Conservation (phyloP, 2,888 invertebrate species). For the Stegana nigrithorax region DNA sequence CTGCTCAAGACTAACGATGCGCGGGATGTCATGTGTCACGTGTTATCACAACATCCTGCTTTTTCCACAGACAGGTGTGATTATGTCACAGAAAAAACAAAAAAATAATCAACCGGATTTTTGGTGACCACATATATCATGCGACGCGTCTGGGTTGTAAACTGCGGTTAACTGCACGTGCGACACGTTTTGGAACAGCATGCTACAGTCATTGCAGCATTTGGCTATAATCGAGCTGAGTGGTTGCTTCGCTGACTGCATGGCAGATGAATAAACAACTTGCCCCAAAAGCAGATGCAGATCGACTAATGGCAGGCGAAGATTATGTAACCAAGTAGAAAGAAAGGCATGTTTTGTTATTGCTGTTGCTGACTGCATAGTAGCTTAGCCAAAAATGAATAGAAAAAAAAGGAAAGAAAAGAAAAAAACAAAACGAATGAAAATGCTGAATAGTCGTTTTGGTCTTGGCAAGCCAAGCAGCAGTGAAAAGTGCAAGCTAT, state of each 20-base stretch:
- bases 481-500: too few relatives aligned
- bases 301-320: conserved; percentile 19
- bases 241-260: not conserved
- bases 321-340: not conserved
- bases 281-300: conserved; percentile 23
- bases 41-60: too few relatives aligned
- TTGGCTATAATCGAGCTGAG: not conserved
- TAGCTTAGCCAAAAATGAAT: not conserved
- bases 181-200: too few relatives aligned
- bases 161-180: too few relatives aligned
- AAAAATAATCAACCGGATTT: too few relatives aligned
- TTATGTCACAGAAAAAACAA: too few relatives aligned
- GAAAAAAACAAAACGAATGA: not conserved
- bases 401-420: not conserved
- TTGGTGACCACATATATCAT: too few relatives aligned
- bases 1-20: too few relatives aligned
- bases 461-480: not conserved
- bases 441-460: conserved; percentile 29
- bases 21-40: too few relatives aligned
- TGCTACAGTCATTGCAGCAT: not conserved
- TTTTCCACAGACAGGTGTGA: too few relatives aligned
- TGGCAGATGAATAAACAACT: not conserved
- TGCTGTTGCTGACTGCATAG: not conserved
- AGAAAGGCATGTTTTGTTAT: too few relatives aligned
- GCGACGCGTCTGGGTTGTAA: too few relatives aligned